A percentile compares a stretch with the other conserved stretches of the same genome.
Evolutionary conservation across 1,140 invertebrate genomes (phyloP).

Genomic region (Musca vetustissima): DNA sequence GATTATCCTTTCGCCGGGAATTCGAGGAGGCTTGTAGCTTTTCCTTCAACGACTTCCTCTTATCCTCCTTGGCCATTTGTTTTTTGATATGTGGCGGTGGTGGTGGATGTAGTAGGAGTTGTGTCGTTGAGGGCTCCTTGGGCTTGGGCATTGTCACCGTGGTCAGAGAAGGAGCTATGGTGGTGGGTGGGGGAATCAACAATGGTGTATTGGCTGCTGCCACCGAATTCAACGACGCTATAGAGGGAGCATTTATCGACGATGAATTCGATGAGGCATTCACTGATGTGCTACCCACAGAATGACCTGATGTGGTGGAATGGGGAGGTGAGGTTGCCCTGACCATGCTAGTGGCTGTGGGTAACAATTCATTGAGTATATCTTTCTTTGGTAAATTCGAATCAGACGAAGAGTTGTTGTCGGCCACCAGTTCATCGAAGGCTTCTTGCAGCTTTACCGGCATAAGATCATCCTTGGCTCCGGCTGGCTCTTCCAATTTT

Average conservation of each 20-base stretch:
- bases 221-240: conserved; percentile 27
- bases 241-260: conserved; percentile 28
- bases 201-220: conserved; percentile 27
- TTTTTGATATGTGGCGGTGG: conserved; percentile 52
- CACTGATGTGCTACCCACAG: conserved; percentile 34
- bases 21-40: conserved; percentile 41
- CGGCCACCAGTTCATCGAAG: conserved; percentile 44
- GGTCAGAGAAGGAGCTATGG: conserved; percentile 35
- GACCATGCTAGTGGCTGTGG: background rate
- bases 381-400: conserved; percentile 27
- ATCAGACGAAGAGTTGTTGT: conserved; percentile 30
- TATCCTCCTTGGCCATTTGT: conserved; percentile 51
- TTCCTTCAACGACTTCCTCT: conserved; percentile 49
- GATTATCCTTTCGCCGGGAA: conserved; percentile 63
- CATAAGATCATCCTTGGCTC: conserved; percentile 44
- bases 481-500: conserved; percentile 46
- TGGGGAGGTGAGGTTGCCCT: conserved; percentile 40
- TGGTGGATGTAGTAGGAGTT: conserved; percentile 43
- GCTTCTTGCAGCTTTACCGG: conserved; percentile 47
- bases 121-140: conserved; percentile 54
- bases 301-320: conserved; percentile 50
- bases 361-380: conserved; percentile 37
- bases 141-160: conserved; percentile 54
- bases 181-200: conserved; percentile 27
- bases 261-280: conserved; percentile 29